Base-by-base conservation (phyloP, 2,113 vertebrate genomes). In the Archocentrus centrarchus region DNA sequence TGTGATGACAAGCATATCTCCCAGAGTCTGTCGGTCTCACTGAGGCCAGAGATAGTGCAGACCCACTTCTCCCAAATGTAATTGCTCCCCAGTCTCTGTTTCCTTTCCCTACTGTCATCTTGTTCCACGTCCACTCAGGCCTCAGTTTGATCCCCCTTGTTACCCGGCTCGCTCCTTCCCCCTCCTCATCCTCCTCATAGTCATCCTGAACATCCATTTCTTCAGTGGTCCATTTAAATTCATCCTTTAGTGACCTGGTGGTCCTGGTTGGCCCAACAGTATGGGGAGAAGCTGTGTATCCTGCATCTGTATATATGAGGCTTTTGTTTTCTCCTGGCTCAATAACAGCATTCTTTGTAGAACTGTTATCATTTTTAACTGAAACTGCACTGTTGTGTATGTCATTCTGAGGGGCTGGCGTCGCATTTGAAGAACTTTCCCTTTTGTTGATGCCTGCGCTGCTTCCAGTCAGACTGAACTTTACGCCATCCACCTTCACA, bases 1-100 rank as follows among this genome's bases (percentile, higher is more conserved):
- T 85, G 58, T 85, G 55, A 57, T 93, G 87, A 88, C 96, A 96
- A 3, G 84, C 87, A 92, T 95, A 96, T 75, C 77, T 95, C 22
- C 95, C 96, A 11, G 92, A 88, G 83, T 96, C 90, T 1, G 32
- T 50, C 58, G 30, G 18, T 15, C 30, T 85, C 13, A 94, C 80
- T 6, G 89, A 64, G 41, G 70, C 37, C 59, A 96, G 88, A 44
- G 75, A 87, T 58, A 96, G 88, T 3, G 15, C 7, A 2, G 66
- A 47, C 11, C 84, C 88, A 2, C 22, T 77, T 20, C n/a, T 77
- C 7, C 61, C 50, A 20, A 84, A 50, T 10, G 1, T 11, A 11
- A 86, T 13, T 15, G 24, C 63, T 20, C 89, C 76, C 44, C 50
- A 44, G 7, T 76, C 83, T 59, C 75, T 85, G 20, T 79, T 47